phyloP scores from a whole-genome alignment of 2,113 vertebrate genomes.

The Pachypanchax playfairii region DNA sequence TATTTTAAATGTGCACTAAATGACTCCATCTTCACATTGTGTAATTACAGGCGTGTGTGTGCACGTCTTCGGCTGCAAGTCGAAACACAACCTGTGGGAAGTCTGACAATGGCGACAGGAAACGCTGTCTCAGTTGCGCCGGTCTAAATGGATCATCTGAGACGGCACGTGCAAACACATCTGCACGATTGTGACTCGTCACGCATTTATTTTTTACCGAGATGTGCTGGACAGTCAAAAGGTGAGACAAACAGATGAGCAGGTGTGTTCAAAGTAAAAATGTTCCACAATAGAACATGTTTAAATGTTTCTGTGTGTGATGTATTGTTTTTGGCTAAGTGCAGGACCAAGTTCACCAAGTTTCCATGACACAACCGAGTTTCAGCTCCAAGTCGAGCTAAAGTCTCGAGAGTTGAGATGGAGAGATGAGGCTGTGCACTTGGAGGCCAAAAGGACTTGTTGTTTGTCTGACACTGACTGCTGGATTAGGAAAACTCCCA shows the following conservation, averaged over 20 bases:
- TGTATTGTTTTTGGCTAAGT: constrained; percentile 62
- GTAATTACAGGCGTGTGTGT: constrained; percentile 27
- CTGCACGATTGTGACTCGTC: constrained; percentile 22
- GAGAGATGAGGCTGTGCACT: constrained; percentile 42
- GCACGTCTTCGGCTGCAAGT: constrained; percentile 40
- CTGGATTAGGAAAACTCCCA: constrained; percentile 50
- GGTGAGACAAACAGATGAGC: background rate
- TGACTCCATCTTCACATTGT: constrained; percentile 7
- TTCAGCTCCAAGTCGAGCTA: constrained; percentile 28
- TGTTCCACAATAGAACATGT: constrained; percentile 11
- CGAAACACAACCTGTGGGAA: constrained; percentile 30
- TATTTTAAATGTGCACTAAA: background rate
- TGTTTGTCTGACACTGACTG: constrained; percentile 31
- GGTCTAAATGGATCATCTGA: constrained; percentile 30
- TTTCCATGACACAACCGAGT: constrained; percentile 64
- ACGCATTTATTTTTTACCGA: constrained; percentile 3
- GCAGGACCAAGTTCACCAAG: constrained; percentile 45
- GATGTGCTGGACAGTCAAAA: background rate
- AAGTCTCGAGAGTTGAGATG: constrained; percentile 41
- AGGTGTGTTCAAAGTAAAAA: constrained; percentile 21
- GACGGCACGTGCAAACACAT: constrained; percentile 20
- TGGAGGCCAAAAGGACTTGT: constrained; percentile 18
- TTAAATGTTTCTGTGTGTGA: constrained; percentile 31
- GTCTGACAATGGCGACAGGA: constrained; percentile 49
- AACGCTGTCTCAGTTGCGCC: constrained; percentile 41